Evolutionary conservation across 2,888 invertebrate species (phyloP), one percentile per base, ranked within the genome.

Genomic region (Diadegma fenestrale): DNA sequence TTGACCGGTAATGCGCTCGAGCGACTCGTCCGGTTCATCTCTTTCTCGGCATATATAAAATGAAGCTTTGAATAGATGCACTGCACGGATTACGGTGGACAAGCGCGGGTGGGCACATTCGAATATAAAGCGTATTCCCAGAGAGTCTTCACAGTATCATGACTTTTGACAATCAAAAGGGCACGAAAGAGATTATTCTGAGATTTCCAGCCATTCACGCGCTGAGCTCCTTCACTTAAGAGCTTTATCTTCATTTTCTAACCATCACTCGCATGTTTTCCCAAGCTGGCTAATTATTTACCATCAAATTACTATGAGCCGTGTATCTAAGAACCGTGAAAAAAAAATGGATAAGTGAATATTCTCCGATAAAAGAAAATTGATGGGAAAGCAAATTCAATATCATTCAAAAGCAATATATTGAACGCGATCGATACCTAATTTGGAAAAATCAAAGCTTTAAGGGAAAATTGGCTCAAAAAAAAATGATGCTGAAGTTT

Each of bases 11-110:
- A 58, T 61, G 51, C 69, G 33, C 81, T 69, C 51, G 76, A 78
- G 58, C n/a, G 48, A 48, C 58, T 33, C 48, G 26, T 48, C 12
- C 48, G 22, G 30, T 64, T 26, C 64, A 73, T 51, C 51, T 22
- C 51, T 64, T 37, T 37, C 64, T n/a, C n/a, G 64, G 64, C 37
- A n/a, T 37, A n/a, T 37, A 63, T 72, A 43, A 33, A 64, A 64
- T 54, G 26, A 78, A 72, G 45, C 22, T 45, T 61, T 78, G 51
- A 68, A 82, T 78, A 68, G 66, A 82, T 82, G 69, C 78, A 72
- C 64, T 61, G 66, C 45, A 61, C 45, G 77, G 82, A 78, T 82
- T 78, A 78, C 37, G 33, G 48, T 48, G 69, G 63, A 48, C 69
- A 30, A 37, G 33, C n/a, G 37, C 37, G 64, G 64, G 64, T 33